phyloP scores from a whole-genome alignment of 2,797 vertebrate species.

The Spatula clypeata region DNA sequence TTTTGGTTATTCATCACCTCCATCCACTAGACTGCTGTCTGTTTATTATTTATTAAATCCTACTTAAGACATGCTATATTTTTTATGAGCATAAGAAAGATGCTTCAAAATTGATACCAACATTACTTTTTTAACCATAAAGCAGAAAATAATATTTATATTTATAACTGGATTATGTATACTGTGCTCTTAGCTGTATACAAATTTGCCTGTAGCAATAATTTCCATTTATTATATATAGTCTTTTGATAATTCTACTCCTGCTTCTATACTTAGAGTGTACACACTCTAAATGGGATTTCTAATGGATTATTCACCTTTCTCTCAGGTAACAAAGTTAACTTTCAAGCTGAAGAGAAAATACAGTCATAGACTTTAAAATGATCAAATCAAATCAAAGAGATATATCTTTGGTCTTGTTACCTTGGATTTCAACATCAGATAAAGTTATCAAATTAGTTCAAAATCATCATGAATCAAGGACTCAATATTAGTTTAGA shows the following conservation, averaged over 20 bases:
- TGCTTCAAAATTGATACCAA: constrained; percentile 70
- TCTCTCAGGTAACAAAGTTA: constrained; percentile 61
- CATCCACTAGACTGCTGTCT: constrained; percentile 68
- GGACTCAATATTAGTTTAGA: background rate
- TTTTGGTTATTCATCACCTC: constrained; percentile 77
- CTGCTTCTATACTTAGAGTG: background rate
- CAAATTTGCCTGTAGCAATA: constrained; percentile 51
- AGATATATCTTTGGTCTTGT: background rate
- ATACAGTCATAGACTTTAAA: background rate
- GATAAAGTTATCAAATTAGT: background rate
- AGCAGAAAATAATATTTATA: constrained; percentile 70
- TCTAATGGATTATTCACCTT: constrained; percentile 56
- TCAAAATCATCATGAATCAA: background rate
- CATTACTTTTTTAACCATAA: constrained; percentile 68
- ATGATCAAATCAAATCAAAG: background rate
- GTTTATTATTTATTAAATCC: constrained; percentile 78
- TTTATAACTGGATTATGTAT: constrained; percentile 71
- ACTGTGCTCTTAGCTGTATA: constrained; percentile 44
- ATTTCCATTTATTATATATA: constrained; percentile 70
- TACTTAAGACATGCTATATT: constrained; percentile 65
- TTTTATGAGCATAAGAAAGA: constrained; percentile 70
- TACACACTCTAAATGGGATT: constrained; percentile 29
- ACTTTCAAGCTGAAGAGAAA: constrained; percentile 26
- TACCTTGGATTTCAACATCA: background rate
- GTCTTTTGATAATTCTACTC: constrained; percentile 62